These are phyloP conservation scores for Propithecus deckenii DNA, from an alignment of 2,797 vertebrate species.

Conservation along the genomic window DNA sequence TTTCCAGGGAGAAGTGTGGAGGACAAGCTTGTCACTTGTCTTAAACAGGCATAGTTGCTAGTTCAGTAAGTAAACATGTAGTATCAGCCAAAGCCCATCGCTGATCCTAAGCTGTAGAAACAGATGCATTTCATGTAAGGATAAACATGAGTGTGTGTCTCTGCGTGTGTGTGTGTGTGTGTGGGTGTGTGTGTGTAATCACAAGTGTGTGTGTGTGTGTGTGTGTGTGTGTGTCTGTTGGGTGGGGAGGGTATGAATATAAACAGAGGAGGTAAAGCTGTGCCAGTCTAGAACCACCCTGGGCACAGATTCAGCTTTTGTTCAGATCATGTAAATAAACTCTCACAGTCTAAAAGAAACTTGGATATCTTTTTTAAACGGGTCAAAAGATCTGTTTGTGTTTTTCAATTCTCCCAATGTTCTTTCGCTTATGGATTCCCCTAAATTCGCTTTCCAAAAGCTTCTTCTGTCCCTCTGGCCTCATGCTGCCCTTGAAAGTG, in stretches of 20 bases:
- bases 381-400: conserved; percentile 41
- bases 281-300: background rate
- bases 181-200: too few relatives aligned
- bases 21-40: background rate
- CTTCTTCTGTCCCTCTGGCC: conserved; percentile 58
- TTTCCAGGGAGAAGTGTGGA: background rate
- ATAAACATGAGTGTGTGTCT: background rate
- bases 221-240: background rate
- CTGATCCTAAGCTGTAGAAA: background rate
- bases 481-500: conserved; percentile 66
- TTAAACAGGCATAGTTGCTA: conserved; percentile 1
- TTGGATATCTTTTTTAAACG: conserved; percentile 33
- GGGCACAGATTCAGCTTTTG: background rate
- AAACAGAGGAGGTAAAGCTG: background rate
- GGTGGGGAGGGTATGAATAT: background rate
- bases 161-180: background rate
- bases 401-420: conserved; percentile 48
- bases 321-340: conserved; percentile 37
- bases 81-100: background rate
- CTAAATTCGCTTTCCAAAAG: conserved; percentile 52
- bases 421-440: conserved; percentile 54
- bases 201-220: background rate
- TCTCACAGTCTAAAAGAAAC: conserved; percentile 8
- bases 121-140: background rate
- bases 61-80: background rate